Base-by-base conservation (phyloP, 1,140 invertebrate species). In the Mizuhopecten yessoensis region DNA sequence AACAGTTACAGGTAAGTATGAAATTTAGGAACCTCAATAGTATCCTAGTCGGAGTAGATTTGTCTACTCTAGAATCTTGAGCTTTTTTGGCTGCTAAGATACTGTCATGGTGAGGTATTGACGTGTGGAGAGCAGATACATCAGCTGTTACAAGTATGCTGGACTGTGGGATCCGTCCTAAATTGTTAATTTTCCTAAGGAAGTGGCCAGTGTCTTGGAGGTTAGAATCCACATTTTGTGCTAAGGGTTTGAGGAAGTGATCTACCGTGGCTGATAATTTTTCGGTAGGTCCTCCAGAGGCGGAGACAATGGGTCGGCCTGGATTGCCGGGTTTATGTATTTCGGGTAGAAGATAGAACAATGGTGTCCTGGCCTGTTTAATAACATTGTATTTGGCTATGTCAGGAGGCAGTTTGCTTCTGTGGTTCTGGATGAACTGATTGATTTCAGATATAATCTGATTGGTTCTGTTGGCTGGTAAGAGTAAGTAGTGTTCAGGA, bases 281-380 rank as follows among this genome's bases (percentile, higher is more conserved):
- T 34, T 90, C 86, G 0, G 86, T 90, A 0, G 89, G 89, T 33
- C 34, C 34, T 17, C 42, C 33, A 20, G 15, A 86, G 0, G 39
- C 86, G 9, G 86, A 90, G 0, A 45, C 42, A 3, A 90, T 90
- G 20, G 75, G 86, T 42, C 39, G 86, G 10, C 34, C 7, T 20
- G 86, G 89, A 34, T 87, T 90, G 29, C 29, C 75, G 0, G 17
- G 5, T 86, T 89, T 86, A 34, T 89, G 75, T 2, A 49, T 87
- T 90, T 90, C 87, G 33, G 89, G 89, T 20, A 90, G 86, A 0
- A 90, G 34, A 45, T 90, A 45, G 42, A 90, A 90, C 33, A 34
- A 0, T 0, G n/a, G 23, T 11, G 89, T 23, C 39, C 34, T 90
- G 33, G 34, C 13, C 5, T 90, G 11, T 49, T 92, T 92, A n/a